Evolutionary conservation across 2,888 invertebrate genomes (phyloP).

Genomic region (Caenorhabditis sp.): DNA sequence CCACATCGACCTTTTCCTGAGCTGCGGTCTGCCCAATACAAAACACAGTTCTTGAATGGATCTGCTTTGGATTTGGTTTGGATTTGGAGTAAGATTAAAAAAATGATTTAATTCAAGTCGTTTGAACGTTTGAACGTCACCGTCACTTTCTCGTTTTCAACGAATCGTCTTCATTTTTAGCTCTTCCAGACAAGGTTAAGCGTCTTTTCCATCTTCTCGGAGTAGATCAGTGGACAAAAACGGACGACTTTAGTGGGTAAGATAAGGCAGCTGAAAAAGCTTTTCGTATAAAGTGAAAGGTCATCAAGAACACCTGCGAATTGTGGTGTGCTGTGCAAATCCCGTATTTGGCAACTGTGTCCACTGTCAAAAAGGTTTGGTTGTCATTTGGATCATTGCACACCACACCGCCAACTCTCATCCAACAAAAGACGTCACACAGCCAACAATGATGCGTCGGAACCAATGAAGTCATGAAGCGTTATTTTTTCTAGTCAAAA

Average conservation of each 20-base stretch:
- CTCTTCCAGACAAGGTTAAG: constrained; percentile 4
- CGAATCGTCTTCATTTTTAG: too few species aligned
- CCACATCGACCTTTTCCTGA: too few species aligned
- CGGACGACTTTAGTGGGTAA: too few species aligned
- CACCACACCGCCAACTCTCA: not conserved
- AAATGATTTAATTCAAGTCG: too few species aligned
- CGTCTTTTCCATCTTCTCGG: constrained; percentile 16
- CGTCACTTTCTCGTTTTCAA: not conserved
- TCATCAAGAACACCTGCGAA: constrained; percentile 38
- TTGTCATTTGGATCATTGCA: not conserved
- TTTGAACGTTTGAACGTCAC: too few species aligned
- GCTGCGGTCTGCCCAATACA: too few species aligned
- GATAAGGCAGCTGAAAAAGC: too few species aligned
- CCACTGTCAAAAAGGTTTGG: constrained; percentile 17
- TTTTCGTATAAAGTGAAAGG: too few species aligned
- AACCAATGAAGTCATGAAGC: constrained; percentile 18
- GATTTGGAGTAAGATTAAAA: too few species aligned
- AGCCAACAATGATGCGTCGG: constrained; percentile 17
- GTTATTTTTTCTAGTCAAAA: constrained; percentile 14
- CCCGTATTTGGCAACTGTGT: constrained; percentile 30
- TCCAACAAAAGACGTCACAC: constrained; percentile 26
- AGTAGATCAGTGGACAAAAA: constrained; percentile 19
- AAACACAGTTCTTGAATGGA: not conserved
- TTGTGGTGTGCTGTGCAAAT: constrained; percentile 46
- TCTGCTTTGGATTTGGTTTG: not conserved